Evolutionary conservation across 2,797 vertebrate genomes (phyloP).

Genomic region (Poeciliopsis presidionis): DNA sequence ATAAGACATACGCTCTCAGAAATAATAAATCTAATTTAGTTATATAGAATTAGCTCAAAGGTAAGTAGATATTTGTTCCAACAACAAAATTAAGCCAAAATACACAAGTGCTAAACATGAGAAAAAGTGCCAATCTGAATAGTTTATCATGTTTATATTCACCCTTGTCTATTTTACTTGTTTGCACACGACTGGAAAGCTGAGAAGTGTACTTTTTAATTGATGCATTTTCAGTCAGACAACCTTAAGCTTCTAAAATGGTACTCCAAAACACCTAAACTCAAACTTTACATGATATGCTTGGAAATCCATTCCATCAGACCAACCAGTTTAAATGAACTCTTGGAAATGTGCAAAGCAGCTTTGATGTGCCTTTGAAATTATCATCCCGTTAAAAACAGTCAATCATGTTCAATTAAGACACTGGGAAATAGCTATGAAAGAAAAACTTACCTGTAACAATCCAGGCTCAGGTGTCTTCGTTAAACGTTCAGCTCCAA

Average conservation of each 20-base stretch:
- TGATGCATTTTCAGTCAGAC: not conserved
- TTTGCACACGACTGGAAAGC: not conserved
- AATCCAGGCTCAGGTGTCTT: not conserved
- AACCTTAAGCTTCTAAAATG: too few species aligned
- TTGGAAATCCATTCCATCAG: too few species aligned
- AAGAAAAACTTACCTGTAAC: not conserved
- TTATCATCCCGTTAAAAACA: not conserved
- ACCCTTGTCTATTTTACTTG: not conserved
- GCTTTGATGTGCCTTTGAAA: not conserved
- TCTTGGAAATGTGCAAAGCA: not conserved
- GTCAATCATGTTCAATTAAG: not conserved
- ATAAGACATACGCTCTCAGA: not conserved
- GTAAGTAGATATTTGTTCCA: not conserved
- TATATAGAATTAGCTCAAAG: not conserved
- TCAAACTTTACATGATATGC: too few species aligned
- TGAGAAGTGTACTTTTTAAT: not conserved
- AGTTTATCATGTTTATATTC: not conserved
- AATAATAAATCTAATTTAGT: not conserved
- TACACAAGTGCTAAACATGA: not conserved
- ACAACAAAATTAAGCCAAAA: not conserved
- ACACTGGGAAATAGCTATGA: not conserved
- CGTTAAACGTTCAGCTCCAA: not conserved
- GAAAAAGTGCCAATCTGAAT: not conserved
- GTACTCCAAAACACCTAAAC: too few species aligned
- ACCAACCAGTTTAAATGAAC: too few species aligned